phyloP scores from a whole-genome alignment of 2,888 invertebrate genomes.

The Melanophora roralis region DNA sequence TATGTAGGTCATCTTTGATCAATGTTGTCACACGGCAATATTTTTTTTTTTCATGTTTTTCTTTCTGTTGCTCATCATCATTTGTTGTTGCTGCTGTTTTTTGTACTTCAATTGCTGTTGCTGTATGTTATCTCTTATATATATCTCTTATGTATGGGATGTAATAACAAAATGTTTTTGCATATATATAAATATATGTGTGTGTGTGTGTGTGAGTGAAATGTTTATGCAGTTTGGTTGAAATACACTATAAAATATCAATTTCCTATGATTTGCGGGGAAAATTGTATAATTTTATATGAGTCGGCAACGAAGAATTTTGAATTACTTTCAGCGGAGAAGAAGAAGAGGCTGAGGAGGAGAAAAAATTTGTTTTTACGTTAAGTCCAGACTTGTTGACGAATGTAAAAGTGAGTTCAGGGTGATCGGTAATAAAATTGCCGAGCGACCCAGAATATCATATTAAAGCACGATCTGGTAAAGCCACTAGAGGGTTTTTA shows the following conservation, averaged over 20 bases:
- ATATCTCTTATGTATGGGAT: conserved; percentile 17
- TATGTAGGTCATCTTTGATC: conserved; percentile 60
- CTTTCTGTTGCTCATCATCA: conserved; percentile 29
- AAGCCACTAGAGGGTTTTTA: too few species aligned
- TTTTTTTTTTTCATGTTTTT: conserved; percentile 15
- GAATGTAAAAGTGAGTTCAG: too few species aligned
- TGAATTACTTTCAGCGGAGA: not conserved
- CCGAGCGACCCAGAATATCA: too few species aligned
- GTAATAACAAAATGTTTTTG: not conserved
- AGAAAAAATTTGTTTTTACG: too few species aligned
- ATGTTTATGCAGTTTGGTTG: conserved; percentile 17
- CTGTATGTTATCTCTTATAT: conserved; percentile 26
- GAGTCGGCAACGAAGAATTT: not conserved
- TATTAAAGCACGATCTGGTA: too few species aligned
- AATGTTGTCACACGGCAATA: conserved; percentile 57
- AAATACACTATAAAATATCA: conserved; percentile 41
- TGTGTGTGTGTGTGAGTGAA: not conserved
- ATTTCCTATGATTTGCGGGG: conserved; percentile 50
- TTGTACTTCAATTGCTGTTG: conserved; percentile 21
- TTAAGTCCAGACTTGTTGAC: too few species aligned
- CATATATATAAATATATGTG: too few species aligned
- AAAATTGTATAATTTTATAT: conserved; percentile 1
- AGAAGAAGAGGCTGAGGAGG: too few species aligned
- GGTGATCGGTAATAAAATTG: too few species aligned
- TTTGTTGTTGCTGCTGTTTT: conserved; percentile 28